Percentiles rank a stretch among this genome's conserved stretches.
Conservation (phyloP, 2,888 invertebrate species). For the Meandrusa payeni region DNA sequence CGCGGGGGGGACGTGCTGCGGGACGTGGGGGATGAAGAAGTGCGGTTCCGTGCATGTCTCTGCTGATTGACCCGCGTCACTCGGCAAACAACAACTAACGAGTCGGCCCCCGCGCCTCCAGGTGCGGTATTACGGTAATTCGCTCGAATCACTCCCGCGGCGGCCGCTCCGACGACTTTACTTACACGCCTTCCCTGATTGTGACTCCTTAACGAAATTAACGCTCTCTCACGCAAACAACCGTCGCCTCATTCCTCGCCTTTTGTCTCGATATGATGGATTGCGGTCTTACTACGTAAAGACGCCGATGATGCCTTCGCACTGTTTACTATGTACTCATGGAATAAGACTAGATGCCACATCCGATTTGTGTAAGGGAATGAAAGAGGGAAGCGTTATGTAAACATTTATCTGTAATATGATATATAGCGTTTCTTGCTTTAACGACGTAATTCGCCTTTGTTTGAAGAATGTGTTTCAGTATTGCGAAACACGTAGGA, state of each 20-base stretch:
- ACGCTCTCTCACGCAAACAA: slow-evolving; percentile 73
- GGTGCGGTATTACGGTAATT: slow-evolving; percentile 58
- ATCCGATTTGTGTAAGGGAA: slow-evolving; percentile 33
- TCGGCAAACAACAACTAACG: slow-evolving; percentile 81
- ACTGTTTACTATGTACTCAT: slow-evolving; percentile 69
- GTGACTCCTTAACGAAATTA: slow-evolving; percentile 79
- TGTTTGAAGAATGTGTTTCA: slow-evolving; percentile 16
- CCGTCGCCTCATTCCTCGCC: slow-evolving; percentile 60
- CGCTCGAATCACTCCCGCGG: slow-evolving; percentile 70
- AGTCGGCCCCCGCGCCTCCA: slow-evolving; percentile 75
- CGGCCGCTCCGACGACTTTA: slow-evolving; percentile 62
- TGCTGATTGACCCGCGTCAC: slow-evolving; percentile 81
- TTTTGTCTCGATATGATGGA: slow-evolving; percentile 77
- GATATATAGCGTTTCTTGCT: slow-evolving; percentile 49
- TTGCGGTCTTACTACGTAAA: slow-evolving; percentile 68
- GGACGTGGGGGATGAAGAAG: slow-evolving; percentile 65
- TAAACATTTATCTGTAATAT: slow-evolving; percentile 60
- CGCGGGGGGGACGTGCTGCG: slow-evolving; percentile 37
- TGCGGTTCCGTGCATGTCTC: slow-evolving; percentile 81
- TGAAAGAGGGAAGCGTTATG: slow-evolving; percentile 50
- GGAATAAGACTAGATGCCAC: slow-evolving; percentile 57
- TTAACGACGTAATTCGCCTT: slow-evolving; percentile 10
- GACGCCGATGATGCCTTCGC: slow-evolving; percentile 69
- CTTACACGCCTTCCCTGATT: slow-evolving; percentile 71
- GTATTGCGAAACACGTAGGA: slow-evolving; percentile 24